Evolutionary conservation across 2,113 vertebrate genomes (phyloP).

Genomic region (Ancistrus triradiatus): DNA sequence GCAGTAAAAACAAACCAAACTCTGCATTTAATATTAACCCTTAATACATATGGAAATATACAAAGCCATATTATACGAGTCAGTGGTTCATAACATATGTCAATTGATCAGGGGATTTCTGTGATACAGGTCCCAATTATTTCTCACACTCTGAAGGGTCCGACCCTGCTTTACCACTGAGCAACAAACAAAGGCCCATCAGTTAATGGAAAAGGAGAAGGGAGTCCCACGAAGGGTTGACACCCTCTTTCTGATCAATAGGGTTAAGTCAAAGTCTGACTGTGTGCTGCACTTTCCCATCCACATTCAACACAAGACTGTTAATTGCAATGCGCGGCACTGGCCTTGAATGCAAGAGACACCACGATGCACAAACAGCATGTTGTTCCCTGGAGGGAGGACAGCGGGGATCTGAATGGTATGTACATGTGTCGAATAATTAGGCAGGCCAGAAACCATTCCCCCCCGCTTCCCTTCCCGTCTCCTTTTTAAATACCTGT

Average conservation of each 20-base stretch:
- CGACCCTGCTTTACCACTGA: constrained; percentile 2
- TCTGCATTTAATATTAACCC: too few species aligned
- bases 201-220: constrained; percentile 29
- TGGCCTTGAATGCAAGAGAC: constrained; percentile 59
- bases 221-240: constrained; percentile 38
- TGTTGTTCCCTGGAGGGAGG: constrained; percentile 61
- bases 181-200: constrained; percentile 35
- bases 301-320: constrained; percentile 74
- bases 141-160: constrained; percentile 32
- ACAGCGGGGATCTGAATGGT: constrained; percentile 54
- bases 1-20: too few species aligned
- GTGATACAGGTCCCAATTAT: constrained; percentile 25
- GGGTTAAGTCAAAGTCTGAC: constrained; percentile 40
- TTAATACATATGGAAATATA: too few species aligned
- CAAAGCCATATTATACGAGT: background rate
- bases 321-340: constrained; percentile 62
- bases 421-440: constrained; percentile 69
- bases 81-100: background rate
- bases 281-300: constrained; percentile 66
- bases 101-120: background rate
- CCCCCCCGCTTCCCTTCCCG: constrained; percentile 41
- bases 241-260: constrained; percentile 45
- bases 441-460: constrained; percentile 53
- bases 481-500: constrained; percentile 62
- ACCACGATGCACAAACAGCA: constrained; percentile 63